Base-by-base conservation (phyloP, 2,888 invertebrate genomes). In the Drosophila kambysellisi region DNA sequence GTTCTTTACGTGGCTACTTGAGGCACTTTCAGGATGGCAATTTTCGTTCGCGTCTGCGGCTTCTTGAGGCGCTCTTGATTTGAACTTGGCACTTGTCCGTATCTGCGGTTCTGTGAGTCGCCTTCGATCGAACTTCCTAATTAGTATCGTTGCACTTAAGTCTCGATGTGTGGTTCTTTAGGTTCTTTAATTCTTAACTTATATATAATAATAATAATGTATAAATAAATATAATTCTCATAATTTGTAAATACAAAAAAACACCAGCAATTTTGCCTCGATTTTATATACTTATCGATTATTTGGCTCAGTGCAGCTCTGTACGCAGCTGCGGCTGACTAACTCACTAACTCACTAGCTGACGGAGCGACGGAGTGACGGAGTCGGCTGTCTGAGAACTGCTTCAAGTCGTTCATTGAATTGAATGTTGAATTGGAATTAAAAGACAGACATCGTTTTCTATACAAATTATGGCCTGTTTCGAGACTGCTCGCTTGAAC, bases 371-470 rank as follows among this genome's bases (percentile, higher is more conserved):
- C 57, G 15, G 61, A 64, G 20, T 8, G 20, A 35, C 20, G 4
- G 32, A 51, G 25, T 54, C 54, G 17, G 37, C 29, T 37, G 54
- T 11, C 76, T 67, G 78, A 37, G 67, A 81, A 75, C 78, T 48
- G 81, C 81, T 84, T 81, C 33, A 84, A 83, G 79, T 71, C 70
- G 65, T 66, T 81, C 70, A 80, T 83, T 88, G 88, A 75, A 77
- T 85, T 71, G 83, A 79, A 79, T 82, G 74, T 66, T 85, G 71
- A 86, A 80, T 76, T 86, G 83, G 69, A 75, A 66, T 83, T 75
- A 75, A 67, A 75, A 80, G 81, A 76, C 89, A 79, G 85, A 76
- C 76, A 63, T 37, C 62, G 68, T 54, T 37, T 29, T 66, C 76
- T 66, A 80, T 71, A 80, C 81, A 79, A 79, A 79, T 81, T 81